Percentiles rank a stretch among this genome's conserved stretches.
phyloP scores from a whole-genome alignment of 1,140 invertebrate species.

The Cydia amplana region DNA sequence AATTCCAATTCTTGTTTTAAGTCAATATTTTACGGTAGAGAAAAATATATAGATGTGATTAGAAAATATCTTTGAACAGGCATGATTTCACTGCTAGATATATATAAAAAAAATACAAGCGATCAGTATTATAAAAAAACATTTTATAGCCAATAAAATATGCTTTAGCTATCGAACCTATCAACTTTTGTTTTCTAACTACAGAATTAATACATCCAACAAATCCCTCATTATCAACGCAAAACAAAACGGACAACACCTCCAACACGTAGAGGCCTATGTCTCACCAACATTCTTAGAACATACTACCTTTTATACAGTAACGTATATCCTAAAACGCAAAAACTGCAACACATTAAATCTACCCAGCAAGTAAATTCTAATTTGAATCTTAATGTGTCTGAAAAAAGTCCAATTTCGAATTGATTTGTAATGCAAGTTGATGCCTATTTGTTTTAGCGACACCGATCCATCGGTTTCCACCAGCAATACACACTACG shows the following conservation, averaged over 20 bases:
- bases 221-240: slow-evolving; percentile 28
- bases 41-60: neutral
- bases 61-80: neutral
- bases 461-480: neutral
- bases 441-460: neutral
- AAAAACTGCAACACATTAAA: neutral
- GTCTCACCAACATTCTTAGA: neutral
- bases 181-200: slow-evolving; percentile 14
- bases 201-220: slow-evolving; percentile 18
- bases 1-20: too few species aligned
- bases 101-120: neutral
- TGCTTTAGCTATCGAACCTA: neutral
- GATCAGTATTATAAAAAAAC: neutral
- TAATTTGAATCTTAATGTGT: neutral
- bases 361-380: neutral
- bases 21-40: too few species aligned
- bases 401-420: neutral
- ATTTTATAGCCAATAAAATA: slow-evolving; percentile 4
- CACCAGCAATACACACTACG: slow-evolving; percentile 2
- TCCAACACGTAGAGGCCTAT: neutral
- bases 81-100: neutral
- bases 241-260: slow-evolving; percentile 16
- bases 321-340: neutral
- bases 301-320: neutral
- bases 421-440: neutral